phyloP scores from a whole-genome alignment of 2,888 invertebrate species.

The Nymphalis urticae region DNA sequence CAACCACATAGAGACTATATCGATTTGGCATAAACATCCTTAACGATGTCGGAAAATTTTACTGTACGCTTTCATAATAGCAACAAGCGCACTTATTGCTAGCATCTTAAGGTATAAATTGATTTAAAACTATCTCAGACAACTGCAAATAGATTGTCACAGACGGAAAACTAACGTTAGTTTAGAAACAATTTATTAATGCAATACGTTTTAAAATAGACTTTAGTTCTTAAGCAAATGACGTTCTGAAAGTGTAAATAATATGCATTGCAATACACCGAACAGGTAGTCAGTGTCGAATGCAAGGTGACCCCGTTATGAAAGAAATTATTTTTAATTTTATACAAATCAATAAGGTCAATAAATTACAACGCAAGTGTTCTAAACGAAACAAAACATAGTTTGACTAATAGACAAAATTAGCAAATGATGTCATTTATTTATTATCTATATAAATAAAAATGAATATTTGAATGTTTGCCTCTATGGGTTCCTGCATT shows the following conservation, averaged over 20 bases:
- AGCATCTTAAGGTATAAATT: slow-evolving; percentile 51
- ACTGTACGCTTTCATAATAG: slow-evolving; percentile 26
- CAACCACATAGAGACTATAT: slow-evolving; percentile 48
- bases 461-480: too few species aligned
- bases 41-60: slow-evolving; percentile 34
- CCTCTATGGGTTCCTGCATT: too few species aligned
- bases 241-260: slow-evolving; percentile 18
- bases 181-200: slow-evolving; percentile 45
- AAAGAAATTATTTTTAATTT: slow-evolving; percentile 44
- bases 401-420: not conserved
- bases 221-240: slow-evolving; percentile 47
- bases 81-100: slow-evolving; percentile 41
- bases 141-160: slow-evolving; percentile 57
- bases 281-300: slow-evolving; percentile 52
- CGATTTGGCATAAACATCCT: slow-evolving; percentile 35
- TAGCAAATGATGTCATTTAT: not conserved
- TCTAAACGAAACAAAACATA: too few species aligned
- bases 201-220: slow-evolving; percentile 52
- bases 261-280: slow-evolving; percentile 11
- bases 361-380: too few species aligned
- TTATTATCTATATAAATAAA: too few species aligned
- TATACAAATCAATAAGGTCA: not conserved
- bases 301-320: slow-evolving; percentile 66
- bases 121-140: slow-evolving; percentile 43
- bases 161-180: slow-evolving; percentile 62